These are phyloP conservation scores for Trachops cirrhosus DNA, from an alignment of 2,797 vertebrate genomes.

Conservation along the genomic window DNA sequence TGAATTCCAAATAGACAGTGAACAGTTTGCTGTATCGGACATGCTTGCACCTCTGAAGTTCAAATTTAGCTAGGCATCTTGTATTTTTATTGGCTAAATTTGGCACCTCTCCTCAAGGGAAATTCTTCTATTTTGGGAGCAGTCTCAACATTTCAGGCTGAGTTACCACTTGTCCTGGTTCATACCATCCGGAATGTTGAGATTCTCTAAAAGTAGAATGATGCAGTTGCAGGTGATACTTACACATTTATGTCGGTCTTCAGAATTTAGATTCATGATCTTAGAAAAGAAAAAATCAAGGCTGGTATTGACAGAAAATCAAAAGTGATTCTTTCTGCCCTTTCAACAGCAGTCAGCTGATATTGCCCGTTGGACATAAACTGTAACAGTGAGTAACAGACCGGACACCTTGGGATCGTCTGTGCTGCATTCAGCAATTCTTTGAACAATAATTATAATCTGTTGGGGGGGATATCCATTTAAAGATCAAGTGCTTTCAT, in stretches of 20 bases:
- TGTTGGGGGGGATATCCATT: conserved; percentile 79
- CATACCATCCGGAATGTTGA: conserved; percentile 59
- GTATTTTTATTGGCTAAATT: background rate
- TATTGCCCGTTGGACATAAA: conserved; percentile 53
- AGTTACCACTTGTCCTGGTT: conserved; percentile 66
- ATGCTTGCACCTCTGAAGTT: background rate
- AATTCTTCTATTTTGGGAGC: background rate
- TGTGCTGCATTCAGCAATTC: conserved; percentile 72
- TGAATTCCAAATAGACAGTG: background rate
- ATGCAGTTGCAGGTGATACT: conserved; percentile 66
- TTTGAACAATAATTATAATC: conserved; percentile 80
- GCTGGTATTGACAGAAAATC: conserved; percentile 63
- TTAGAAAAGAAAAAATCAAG: conserved; percentile 49
- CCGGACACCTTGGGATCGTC: conserved; percentile 71
- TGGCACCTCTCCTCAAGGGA: background rate
- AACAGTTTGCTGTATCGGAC: background rate
- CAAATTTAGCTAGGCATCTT: background rate
- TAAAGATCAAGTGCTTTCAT: conserved; percentile 85
- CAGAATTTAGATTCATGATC: conserved; percentile 64
- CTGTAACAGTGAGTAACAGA: conserved; percentile 72
- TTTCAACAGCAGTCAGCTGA: conserved; percentile 65
- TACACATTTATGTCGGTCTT: conserved; percentile 72
- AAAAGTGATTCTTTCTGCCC: conserved; percentile 60
- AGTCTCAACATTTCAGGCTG: conserved; percentile 64
- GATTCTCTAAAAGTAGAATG: conserved; percentile 50